Base-by-base conservation (phyloP, 2,888 invertebrate species). In the Zonitis immaculata region DNA sequence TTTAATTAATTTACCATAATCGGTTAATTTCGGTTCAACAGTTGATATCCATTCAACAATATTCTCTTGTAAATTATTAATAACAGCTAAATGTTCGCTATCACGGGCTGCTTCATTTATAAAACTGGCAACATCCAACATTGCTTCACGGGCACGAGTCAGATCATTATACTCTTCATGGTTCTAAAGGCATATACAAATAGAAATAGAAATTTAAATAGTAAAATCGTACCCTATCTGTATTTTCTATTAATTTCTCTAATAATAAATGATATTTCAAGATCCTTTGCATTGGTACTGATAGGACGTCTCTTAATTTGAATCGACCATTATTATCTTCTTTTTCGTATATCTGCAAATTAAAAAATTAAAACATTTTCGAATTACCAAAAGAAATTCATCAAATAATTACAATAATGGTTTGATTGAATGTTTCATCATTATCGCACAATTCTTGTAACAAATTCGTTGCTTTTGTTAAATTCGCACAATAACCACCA, bases 101-200 rank as follows among this genome's bases (percentile, higher is more conserved):
- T 99, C 99, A 49, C 98, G 80, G 67, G 96, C 97, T 47, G 96
- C 94, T 79, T 99, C 99, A 75, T 99, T 99, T 57, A 98, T 95
- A 75, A 94, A 99, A 69, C 94, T 89, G 3, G 96, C 94, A 28
- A 98, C 89, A 76, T 98, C 97, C 58, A 93, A 86, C 96, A 97
- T 97, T 43, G 93, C 91, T 73, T 96, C 95, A 65, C 94, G 86
- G 26, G 97, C 95, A 58, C 88, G 82, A 67, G 89, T 87, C 64
- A 97, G 74, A 12, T 89, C 87, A 7, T 85, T 82, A 70, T 88
- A 87, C 66, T 97, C 96, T 59, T 93, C 92, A 66, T 89, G 87
- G 69, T 84, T 85, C 84, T 90, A 64, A n/a, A 51, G 51, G n/a
- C 11, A 42, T 42, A 16, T 20, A 6, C 6, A 32, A 32, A 32